Conservation (phyloP, 2,797 vertebrate genomes). For the Oceanodroma leucorhoa region DNA sequence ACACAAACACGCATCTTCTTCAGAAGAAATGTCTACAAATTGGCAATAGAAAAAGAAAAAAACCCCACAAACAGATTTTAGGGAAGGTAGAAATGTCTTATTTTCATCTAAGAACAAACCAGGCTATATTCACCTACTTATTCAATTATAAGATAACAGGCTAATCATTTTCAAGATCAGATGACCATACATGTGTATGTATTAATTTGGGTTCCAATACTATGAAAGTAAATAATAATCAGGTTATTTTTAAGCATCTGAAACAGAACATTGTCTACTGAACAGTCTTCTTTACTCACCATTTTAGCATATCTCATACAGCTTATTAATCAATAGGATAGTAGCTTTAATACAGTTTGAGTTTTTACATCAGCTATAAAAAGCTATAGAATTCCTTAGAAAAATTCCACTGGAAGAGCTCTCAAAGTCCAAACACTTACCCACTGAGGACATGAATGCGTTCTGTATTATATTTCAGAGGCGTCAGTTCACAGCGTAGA, state of each 20-base stretch:
- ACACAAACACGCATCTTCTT: background rate
- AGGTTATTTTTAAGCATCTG: background rate
- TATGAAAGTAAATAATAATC: background rate
- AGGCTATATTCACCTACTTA: background rate
- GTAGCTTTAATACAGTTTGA: background rate
- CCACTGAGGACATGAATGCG: slow-evolving; percentile 98
- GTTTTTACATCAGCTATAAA: background rate
- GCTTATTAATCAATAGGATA: background rate
- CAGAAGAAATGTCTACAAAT: background rate
- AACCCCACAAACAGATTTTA: background rate
- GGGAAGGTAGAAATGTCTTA: background rate
- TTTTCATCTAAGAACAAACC: background rate
- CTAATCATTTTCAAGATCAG: background rate
- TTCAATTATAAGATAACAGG: background rate
- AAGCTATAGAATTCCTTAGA: background rate
- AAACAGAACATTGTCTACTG: background rate
- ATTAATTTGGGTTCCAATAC: background rate
- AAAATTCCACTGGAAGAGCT: background rate
- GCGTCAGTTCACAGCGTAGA: slow-evolving; percentile 94
- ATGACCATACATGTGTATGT: background rate
- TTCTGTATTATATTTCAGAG: slow-evolving; percentile 98
- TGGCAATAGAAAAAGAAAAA: background rate
- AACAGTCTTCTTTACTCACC: background rate
- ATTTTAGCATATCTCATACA: background rate
- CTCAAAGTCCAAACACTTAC: slow-evolving; percentile 72